Evolutionary conservation across 2,888 invertebrate genomes (phyloP).

Genomic region (Tinea trinotella): DNA sequence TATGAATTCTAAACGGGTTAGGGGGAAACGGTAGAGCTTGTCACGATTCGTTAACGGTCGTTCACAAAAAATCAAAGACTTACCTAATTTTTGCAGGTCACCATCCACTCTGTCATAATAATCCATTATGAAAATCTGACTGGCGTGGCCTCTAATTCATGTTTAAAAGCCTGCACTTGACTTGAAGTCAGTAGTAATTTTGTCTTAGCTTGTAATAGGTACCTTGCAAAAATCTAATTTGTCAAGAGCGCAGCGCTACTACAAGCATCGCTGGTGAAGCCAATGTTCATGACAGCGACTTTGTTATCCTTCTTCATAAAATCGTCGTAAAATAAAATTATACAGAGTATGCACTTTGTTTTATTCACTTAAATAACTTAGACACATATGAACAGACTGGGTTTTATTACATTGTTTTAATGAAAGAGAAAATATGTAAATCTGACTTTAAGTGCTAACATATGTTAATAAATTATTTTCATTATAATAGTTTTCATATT

Average conservation of each 20-base stretch:
- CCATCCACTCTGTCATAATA: conserved; percentile 63
- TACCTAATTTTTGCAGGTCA: conserved; percentile 52
- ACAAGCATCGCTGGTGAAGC: conserved; percentile 8
- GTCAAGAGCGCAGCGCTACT: conserved; percentile 39
- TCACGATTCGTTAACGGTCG: conserved; percentile 23
- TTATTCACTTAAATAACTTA: conserved; percentile 6
- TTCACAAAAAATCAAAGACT: not conserved
- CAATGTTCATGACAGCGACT: conserved; percentile 13
- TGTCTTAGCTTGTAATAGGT: conserved; percentile 56
- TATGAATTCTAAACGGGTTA: conserved; percentile 22
- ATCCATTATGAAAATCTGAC: conserved; percentile 64
- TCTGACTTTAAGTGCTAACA: too few relatives aligned
- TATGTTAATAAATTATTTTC: too few relatives aligned
- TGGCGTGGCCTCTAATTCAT: conserved; percentile 61
- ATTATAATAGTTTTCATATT: too few relatives aligned
- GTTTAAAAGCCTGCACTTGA: conserved; percentile 71
- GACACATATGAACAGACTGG: too few relatives aligned
- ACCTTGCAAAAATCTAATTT: conserved; percentile 68
- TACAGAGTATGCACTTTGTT: conserved; percentile 12
- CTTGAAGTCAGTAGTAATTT: conserved; percentile 68
- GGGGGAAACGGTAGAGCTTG: conserved; percentile 22
- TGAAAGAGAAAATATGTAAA: too few relatives aligned
- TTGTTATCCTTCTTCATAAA: conserved; percentile 14
- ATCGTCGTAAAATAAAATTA: conserved; percentile 6
- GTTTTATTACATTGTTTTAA: too few relatives aligned